Percentiles rank a stretch among this genome's conserved stretches.
Conservation (phyloP, 2,113 vertebrate genomes). For the Cygnus atratus region DNA sequence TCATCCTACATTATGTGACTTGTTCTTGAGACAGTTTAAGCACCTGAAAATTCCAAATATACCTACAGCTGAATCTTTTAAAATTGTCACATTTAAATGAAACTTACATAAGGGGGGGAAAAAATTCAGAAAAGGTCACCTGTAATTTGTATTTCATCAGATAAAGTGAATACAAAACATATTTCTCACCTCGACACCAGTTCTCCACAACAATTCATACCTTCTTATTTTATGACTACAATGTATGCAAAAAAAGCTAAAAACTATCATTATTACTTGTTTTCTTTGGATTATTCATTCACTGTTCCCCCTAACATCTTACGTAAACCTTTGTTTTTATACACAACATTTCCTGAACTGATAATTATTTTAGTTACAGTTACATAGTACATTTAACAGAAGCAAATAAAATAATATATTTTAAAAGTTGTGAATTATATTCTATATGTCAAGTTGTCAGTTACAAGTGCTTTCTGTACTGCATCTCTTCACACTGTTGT, state of each 20-base stretch:
- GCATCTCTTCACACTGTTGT: not conserved
- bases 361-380: not conserved
- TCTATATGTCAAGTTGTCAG: not conserved
- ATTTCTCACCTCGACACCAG: not conserved
- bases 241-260: not conserved
- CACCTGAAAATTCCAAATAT: not conserved
- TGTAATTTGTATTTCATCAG: not conserved
- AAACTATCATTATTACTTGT: not conserved
- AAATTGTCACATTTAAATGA: not conserved
- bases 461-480: not conserved
- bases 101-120: not conserved
- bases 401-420: not conserved
- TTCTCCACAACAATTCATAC: not conserved
- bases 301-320: not conserved
- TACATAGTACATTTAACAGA: not conserved
- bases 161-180: not conserved
- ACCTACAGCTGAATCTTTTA: not conserved
- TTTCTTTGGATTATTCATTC: not conserved
- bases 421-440: not conserved
- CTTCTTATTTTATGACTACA: not conserved
- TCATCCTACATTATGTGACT: fast-evolving
- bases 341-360: not conserved
- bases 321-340: not conserved
- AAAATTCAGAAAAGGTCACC: not conserved
- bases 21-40: not conserved